Conservation (phyloP, 2,888 invertebrate genomes). For the Slavum lentiscoides region DNA sequence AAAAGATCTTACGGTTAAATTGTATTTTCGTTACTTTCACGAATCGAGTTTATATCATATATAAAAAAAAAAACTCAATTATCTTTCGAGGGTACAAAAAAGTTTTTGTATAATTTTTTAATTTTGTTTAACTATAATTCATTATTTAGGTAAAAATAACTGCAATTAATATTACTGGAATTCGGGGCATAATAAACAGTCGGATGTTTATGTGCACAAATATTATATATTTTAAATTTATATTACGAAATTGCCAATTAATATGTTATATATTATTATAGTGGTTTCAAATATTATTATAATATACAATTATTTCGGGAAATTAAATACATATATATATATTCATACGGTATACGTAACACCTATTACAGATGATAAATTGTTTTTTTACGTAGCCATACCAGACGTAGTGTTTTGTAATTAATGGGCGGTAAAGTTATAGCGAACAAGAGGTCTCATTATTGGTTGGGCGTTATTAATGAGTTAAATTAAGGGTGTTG, state of each 20-base stretch:
- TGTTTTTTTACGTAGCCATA: slow-evolving; percentile 20
- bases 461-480: slow-evolving; percentile 50
- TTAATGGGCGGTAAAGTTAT: slow-evolving; percentile 46
- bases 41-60: not conserved
- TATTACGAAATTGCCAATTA: not conserved
- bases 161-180: not conserved
- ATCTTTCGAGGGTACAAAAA: not conserved
- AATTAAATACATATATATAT: slow-evolving; percentile 13
- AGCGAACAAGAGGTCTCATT: slow-evolving; percentile 47
- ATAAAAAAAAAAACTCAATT: slow-evolving; percentile 25
- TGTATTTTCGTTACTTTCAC: not conserved
- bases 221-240: no score
- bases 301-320: not conserved
- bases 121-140: slow-evolving; percentile 1
- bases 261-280: no score
- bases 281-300: not conserved
- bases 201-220: no score
- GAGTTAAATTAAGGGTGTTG: slow-evolving; percentile 50
- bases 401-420: slow-evolving; percentile 19
- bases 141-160: not conserved
- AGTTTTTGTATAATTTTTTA: not conserved
- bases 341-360: not conserved
- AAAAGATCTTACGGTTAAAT: not conserved
- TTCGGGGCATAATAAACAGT: no score
- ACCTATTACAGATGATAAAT: slow-evolving; percentile 24